These are phyloP conservation scores for Macrosteles quadrilineatus DNA, from an alignment of 1,140 invertebrate genomes.

Conservation along the genomic window DNA sequence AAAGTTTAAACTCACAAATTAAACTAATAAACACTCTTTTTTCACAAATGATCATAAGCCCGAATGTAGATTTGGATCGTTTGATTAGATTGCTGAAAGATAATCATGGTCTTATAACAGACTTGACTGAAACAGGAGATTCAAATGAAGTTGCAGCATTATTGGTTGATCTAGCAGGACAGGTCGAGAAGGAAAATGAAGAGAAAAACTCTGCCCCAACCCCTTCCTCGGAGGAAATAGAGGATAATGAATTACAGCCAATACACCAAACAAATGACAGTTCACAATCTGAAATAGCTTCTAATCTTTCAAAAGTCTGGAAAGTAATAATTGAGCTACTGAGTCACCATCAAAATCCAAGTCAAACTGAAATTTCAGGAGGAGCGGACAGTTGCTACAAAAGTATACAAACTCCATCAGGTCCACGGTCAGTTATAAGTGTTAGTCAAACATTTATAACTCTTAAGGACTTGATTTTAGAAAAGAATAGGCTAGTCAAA, in stretches of 20 bases:
- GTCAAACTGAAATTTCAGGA: conserved; percentile 42
- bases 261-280: conserved; percentile 37
- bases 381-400: conserved; percentile 68
- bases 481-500: conserved; percentile 80
- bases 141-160: conserved; percentile 66
- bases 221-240: background rate
- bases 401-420: conserved; percentile 70
- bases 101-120: conserved; percentile 75
- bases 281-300: conserved; percentile 62
- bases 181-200: conserved; percentile 35
- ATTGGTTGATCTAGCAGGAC: conserved; percentile 58
- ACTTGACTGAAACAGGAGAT: conserved; percentile 72
- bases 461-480: conserved; percentile 83
- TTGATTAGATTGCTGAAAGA: conserved; percentile 63
- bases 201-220: too few relatives aligned
- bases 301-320: conserved; percentile 76
- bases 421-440: conserved; percentile 72
- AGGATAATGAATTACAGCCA: conserved; percentile 58
- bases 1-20: conserved; percentile 43
- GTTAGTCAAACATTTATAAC: conserved; percentile 88
- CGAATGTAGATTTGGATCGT: conserved; percentile 71
- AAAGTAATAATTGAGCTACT: conserved; percentile 73
- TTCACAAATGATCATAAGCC: conserved; percentile 72
- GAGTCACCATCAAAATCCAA: conserved; percentile 63
- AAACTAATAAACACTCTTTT: conserved; percentile 62